Conservation (phyloP, 2,888 invertebrate genomes). For the Heliconius sara region DNA sequence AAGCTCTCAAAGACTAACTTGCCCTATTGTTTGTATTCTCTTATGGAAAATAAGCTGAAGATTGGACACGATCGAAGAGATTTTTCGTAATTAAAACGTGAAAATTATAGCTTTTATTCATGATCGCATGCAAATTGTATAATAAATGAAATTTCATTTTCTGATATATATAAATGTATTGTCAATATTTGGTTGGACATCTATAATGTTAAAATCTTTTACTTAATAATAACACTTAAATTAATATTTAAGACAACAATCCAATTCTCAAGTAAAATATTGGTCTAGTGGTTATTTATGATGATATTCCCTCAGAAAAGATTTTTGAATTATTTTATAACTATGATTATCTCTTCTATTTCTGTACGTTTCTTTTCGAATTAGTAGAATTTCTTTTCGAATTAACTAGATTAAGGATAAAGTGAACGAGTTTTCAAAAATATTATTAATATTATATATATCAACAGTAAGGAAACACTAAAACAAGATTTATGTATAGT, state of each 20-base stretch:
- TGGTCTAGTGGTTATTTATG: neutral
- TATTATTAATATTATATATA: too few species aligned
- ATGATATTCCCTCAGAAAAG: neutral
- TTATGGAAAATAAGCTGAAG: constrained; percentile 25
- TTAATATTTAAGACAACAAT: too few species aligned
- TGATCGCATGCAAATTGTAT: constrained; percentile 19
- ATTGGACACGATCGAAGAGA: constrained; percentile 19
- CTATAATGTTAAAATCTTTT: too few species aligned
- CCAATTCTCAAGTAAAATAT: neutral
- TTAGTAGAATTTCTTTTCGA: too few species aligned
- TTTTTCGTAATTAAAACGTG: constrained; percentile 35
- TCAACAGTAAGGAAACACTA: neutral
- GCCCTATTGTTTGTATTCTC: constrained; percentile 25
- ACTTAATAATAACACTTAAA: too few species aligned
- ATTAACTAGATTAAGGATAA: too few species aligned
- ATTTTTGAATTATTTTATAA: neutral
- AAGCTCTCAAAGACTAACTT: constrained; percentile 34
- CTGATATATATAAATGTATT: too few species aligned
- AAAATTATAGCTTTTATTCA: constrained; percentile 33
- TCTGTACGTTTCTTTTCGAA: too few species aligned
- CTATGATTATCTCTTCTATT: neutral
- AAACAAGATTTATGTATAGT: constrained; percentile 6
- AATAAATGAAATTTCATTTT: constrained; percentile 1
- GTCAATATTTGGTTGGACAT: too few species aligned
- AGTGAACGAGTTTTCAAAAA: too few species aligned